Evolutionary conservation across 2,797 vertebrate species (phyloP).

Genomic region (Propithecus deckenii): DNA sequence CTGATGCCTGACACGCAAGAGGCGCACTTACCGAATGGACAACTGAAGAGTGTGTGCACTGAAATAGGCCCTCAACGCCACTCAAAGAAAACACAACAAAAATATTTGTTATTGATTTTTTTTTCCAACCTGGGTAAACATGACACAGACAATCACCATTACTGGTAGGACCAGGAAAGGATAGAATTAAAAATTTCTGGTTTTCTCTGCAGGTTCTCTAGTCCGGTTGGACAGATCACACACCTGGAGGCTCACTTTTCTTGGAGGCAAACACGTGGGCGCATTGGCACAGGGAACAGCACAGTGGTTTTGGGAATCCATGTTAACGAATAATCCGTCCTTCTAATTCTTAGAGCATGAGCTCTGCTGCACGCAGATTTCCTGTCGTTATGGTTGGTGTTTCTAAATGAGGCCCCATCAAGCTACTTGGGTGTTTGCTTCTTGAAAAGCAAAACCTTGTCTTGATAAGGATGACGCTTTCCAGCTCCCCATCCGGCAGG

Average conservation of each 20-base stretch:
- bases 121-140: neutral
- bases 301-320: neutral
- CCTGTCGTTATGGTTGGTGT: neutral
- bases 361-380: neutral
- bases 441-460: neutral
- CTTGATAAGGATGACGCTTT: neutral
- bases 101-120: neutral
- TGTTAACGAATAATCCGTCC: neutral
- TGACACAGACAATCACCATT: neutral
- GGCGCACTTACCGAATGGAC: neutral
- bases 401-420: neutral
- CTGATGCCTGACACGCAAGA: neutral
- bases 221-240: neutral
- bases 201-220: neutral
- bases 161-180: neutral
- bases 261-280: neutral
- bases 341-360: neutral
- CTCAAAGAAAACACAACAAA: neutral
- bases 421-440: neutral
- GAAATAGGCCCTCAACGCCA: neutral
- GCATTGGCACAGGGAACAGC: neutral
- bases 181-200: neutral
- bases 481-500: neutral
- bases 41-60: neutral
- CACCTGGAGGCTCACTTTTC: neutral